Evolutionary conservation across 2,888 invertebrate species (phyloP), one percentile per base, ranked within the genome.

Genomic region (Drosophila parthenogenetica): DNA sequence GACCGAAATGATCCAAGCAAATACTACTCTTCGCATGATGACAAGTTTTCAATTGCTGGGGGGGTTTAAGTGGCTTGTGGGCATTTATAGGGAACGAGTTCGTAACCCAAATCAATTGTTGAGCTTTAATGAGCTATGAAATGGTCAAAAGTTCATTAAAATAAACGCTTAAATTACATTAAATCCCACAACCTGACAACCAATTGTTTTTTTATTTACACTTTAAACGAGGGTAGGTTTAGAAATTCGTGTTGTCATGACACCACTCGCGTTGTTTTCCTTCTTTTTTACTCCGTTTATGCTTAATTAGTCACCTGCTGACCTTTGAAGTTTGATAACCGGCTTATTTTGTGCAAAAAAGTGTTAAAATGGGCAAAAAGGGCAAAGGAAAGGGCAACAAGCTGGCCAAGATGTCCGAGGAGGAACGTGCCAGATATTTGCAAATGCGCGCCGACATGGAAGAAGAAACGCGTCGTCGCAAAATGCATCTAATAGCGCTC

Each of bases 381-480:
- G 93, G 94, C 29, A 95, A 96, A 91, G 94, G 91, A 57, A 94
- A 96, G 92, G 94, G 91, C 75, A 94, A 95, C 89, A 96, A 96
- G 90, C 91, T 97, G 84, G 95, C 96, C 17, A 95, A 95, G 81
- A 97, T 97, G 97, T 96, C 95, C 0, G 97, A 97, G 73, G 97
- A 97, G 90, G 97, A 97, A 90, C 93, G 96, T 2, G 94, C 95
- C 0, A 93, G 96, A 60, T 97, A 97, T 91, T 92, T 97, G 53
- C 97, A 97, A 90, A 96, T 96, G 89, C 94, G 96, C 22, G 96
- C 96, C 0, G 97, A 97, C 77, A 92, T 96, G 35, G 97, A 97
- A 90, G 95, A 97, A 87, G 97, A 97, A 90, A 95, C 96, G 0
- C 93, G 95, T 40, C 93, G 96, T 13, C 94, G 97, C 73, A 97